phyloP scores from a whole-genome alignment of 2,113 vertebrate species.

The Mellivora capensis region DNA sequence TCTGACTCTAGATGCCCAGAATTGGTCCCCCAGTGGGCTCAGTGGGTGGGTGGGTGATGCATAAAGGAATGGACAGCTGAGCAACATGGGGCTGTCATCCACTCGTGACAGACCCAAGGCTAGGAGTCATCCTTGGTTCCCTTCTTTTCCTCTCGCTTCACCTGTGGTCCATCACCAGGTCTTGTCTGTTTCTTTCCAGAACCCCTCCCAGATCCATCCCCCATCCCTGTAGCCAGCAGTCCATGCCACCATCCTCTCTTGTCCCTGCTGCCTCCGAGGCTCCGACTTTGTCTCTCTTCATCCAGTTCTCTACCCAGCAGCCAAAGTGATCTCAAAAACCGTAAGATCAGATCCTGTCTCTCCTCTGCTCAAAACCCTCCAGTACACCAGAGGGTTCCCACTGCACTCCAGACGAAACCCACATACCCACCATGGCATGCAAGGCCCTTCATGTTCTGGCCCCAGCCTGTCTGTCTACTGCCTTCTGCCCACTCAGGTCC shows the following conservation, averaged over 20 bases:
- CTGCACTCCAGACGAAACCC: not conserved
- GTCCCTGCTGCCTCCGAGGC: not conserved
- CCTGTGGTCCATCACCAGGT: too few relatives aligned
- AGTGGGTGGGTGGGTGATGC: not conserved
- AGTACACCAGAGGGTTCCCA: not conserved
- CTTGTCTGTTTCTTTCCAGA: not conserved
- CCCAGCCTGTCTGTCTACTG: not conserved
- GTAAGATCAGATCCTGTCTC: not conserved
- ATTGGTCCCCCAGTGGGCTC: not conserved
- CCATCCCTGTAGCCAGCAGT: not conserved
- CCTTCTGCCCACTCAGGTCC: not conserved
- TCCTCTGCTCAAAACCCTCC: not conserved
- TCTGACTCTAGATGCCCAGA: not conserved
- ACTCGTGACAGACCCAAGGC: rapidly evolving
- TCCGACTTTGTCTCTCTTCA: not conserved
- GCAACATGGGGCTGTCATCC: not conserved
- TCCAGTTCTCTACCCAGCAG: not conserved
- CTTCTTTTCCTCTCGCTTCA: not conserved
- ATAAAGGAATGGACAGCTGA: not conserved
- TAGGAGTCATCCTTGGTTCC: not conserved
- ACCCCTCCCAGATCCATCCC: not conserved
- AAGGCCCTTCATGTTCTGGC: not conserved
- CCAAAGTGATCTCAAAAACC: not conserved
- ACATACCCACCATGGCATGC: not conserved
- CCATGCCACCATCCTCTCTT: not conserved